Base-by-base conservation (phyloP, 2,113 vertebrate species). In the Limanda limanda region DNA sequence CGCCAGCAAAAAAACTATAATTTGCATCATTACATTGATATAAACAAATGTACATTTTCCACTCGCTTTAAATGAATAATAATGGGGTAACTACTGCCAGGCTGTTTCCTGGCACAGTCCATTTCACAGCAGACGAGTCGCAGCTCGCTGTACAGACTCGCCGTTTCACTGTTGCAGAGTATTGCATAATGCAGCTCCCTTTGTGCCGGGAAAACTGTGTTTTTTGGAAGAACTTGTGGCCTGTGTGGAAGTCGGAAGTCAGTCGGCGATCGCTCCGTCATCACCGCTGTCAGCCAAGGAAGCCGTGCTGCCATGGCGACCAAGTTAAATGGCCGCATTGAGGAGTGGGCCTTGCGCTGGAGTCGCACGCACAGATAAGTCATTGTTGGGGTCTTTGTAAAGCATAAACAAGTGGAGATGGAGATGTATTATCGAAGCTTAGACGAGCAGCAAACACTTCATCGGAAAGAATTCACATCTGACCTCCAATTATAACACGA, bases 101-200 rank as follows among this genome's bases (percentile, higher is more conserved):
- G 40, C 40, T 42, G 37, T 42, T 42, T 12, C 35, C 40, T 68
- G 61, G 12, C 23, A 23, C 42, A 60, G 72, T 74, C 74, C 58
- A 52, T 82, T 63, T 68, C 67, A 68, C 54, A 55, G 69, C 42
- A 48, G 71, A 59, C 62, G 35, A 67, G 75, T 75, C 75, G 62
- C n/a, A 12, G 35, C 35, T 10, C 40, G 25, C 7, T 31, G 3
- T 27, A 21, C 24, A 12, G 65, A 71, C 5, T 12, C 31, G 27
- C 42, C 61, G 21, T 54, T 73, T 23, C 37, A 60, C 75, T 64
- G 55, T 86, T 89, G 78, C 81, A 68, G 17, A 14, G 52, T 20
- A 3, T 89, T 86, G 79, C 90, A 68, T 90, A 83, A 86, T 73
- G 56, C 76, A n/a, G 69, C 68, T 71, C 37, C 59, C 58, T 85